Conservation (phyloP, 1,140 invertebrate genomes). For the Tetramorium parvispinum region DNA sequence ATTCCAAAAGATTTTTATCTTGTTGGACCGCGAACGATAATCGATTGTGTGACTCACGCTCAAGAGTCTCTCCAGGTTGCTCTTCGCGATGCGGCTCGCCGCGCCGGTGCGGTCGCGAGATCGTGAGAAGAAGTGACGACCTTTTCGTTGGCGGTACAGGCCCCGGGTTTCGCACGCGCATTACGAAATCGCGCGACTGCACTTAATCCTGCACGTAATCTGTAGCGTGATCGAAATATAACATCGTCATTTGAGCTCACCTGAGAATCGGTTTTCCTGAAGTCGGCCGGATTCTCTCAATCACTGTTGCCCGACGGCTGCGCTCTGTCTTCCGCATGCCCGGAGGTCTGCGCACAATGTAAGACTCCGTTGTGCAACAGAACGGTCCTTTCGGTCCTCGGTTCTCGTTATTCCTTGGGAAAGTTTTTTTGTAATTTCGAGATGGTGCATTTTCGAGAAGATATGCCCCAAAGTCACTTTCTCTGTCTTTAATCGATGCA, state of each 20-base stretch:
- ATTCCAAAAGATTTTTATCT: background rate
- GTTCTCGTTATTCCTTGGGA: conserved; percentile 61
- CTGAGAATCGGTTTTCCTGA: conserved; percentile 63
- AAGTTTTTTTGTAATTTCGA: background rate
- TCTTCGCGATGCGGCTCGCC: conserved; percentile 13
- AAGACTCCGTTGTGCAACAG: conserved; percentile 45
- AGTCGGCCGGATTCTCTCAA: conserved; percentile 64
- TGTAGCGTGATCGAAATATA: conserved; percentile 15
- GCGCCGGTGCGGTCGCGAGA: conserved; percentile 4
- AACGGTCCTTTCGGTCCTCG: background rate
- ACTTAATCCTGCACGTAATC: background rate
- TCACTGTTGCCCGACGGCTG: conserved; percentile 58
- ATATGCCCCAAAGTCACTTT: background rate
- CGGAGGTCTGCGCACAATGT: conserved; percentile 43
- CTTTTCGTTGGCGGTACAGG: conserved; percentile 34
- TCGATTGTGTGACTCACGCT: background rate
- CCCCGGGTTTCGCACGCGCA: conserved; percentile 23
- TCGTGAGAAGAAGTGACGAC: conserved; percentile 63
- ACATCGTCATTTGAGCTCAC: conserved; percentile 54
- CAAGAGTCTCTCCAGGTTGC: background rate
- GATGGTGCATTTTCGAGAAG: conserved; percentile 56
- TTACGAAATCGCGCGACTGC: conserved; percentile 26
- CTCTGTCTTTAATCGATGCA: background rate
- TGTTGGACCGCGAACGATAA: background rate
- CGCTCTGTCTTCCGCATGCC: conserved; percentile 69